Evolutionary conservation across 2,888 invertebrate genomes (phyloP).

Genomic region (Drosophila prolongata): DNA sequence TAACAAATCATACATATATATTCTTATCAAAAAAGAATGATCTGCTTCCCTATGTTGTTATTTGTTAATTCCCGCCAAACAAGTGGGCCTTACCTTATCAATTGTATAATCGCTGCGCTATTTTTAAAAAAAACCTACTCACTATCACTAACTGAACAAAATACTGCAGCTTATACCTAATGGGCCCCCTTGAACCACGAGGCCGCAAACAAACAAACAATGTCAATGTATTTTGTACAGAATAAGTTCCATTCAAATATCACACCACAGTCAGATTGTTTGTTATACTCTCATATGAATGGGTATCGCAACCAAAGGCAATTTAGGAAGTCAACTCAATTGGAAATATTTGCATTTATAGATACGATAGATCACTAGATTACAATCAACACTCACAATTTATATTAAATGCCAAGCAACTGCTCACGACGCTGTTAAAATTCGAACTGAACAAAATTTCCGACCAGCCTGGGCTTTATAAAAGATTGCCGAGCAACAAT

Average conservation of each 20-base stretch:
- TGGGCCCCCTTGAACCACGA: neutral
- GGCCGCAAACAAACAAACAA: constrained; percentile 7
- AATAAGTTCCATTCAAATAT: constrained; percentile 12
- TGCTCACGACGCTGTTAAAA: constrained; percentile 50
- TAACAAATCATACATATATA: no score
- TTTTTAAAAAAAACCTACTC: constrained; percentile 12
- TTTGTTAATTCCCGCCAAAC: neutral
- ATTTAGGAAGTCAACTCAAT: constrained; percentile 22
- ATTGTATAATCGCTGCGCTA: constrained; percentile 1
- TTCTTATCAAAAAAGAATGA: neutral
- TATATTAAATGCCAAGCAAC: constrained; percentile 24
- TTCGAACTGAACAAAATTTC: constrained; percentile 57
- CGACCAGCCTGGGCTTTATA: constrained; percentile 47
- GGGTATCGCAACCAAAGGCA: neutral
- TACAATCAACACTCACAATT: constrained; percentile 49
- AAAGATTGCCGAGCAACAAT: constrained; percentile 39
- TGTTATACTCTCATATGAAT: constrained; percentile 5
- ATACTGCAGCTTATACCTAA: neutral
- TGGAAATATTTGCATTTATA: constrained; percentile 33
- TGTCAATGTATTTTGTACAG: neutral
- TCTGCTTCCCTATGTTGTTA: neutral
- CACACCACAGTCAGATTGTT: constrained; percentile 23
- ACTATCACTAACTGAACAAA: constrained; percentile 18
- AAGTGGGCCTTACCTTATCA: constrained; percentile 8
- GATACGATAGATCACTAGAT: constrained; percentile 13